These are phyloP conservation scores for Nothobranchius furzeri DNA, from an alignment of 2,113 vertebrate genomes.

Conservation along the genomic window DNA sequence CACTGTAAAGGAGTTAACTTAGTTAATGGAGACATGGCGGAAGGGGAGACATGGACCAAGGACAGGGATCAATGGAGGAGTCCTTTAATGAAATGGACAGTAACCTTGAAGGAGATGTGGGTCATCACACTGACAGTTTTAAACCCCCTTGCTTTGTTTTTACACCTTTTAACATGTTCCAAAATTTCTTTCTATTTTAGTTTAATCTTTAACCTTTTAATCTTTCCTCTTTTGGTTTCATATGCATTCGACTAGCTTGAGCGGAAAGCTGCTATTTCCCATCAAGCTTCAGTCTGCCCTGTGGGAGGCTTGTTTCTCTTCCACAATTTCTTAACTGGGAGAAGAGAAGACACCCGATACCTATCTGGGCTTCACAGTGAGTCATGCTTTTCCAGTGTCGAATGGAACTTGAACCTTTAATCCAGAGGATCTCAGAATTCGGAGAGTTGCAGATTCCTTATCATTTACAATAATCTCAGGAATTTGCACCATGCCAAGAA, in stretches of 20 bases:
- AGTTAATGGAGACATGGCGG: constrained; percentile 73
- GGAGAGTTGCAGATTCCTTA: constrained; percentile 80
- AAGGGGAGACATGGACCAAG: constrained; percentile 59
- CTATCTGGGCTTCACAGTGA: constrained; percentile 45
- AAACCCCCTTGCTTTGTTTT: not conserved
- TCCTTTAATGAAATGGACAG: constrained; percentile 65
- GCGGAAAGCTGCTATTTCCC: constrained; percentile 58
- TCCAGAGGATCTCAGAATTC: constrained; percentile 74
- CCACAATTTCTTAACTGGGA: constrained; percentile 44
- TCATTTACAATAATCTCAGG: constrained; percentile 77
- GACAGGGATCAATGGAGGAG: constrained; percentile 74
- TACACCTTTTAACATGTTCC: too few species aligned
- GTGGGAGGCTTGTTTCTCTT: constrained; percentile 39
- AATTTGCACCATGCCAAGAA: constrained; percentile 75
- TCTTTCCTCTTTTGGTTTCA: not conserved
- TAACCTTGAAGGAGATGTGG: constrained; percentile 73
- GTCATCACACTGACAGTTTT: constrained; percentile 27
- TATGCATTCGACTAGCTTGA: not conserved
- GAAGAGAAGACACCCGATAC: constrained; percentile 59
- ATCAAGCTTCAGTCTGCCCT: constrained; percentile 13
- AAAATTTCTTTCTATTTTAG: not conserved
- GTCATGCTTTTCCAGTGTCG: constrained; percentile 67
- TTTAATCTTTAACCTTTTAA: not conserved
- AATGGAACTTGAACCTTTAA: constrained; percentile 79
- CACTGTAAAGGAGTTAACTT: constrained; percentile 68